Conservation (phyloP, 2,113 vertebrate genomes). For the Silurus glanis region DNA sequence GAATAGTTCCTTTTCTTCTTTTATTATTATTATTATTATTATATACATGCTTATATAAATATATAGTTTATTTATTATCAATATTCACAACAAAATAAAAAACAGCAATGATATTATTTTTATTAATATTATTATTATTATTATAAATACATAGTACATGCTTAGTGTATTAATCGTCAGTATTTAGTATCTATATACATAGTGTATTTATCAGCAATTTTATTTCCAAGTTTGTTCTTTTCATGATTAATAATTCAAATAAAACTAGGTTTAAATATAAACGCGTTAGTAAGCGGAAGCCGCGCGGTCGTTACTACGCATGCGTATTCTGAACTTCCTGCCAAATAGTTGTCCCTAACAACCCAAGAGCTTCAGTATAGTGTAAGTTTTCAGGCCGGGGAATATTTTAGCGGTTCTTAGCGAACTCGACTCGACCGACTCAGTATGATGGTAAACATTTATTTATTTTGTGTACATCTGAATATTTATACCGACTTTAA, state of each 20-base stretch:
- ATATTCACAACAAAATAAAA: no score
- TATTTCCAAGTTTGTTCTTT: no score
- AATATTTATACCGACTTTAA: background rate
- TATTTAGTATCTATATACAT: no score
- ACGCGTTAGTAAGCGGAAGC: background rate
- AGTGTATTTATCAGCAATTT: no score
- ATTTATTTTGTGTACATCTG: background rate
- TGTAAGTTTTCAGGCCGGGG: background rate
- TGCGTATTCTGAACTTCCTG: slow-evolving; percentile 55
- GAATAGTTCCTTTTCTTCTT: background rate
- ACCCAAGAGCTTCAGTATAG: slow-evolving; percentile 38
- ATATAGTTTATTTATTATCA: no score
- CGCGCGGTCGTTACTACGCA: slow-evolving; percentile 29
- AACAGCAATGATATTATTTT: no score
- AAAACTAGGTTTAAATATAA: background rate
- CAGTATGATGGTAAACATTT: slow-evolving; percentile 13
- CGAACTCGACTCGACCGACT: background rate
- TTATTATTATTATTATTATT: background rate
- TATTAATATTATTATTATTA: no score
- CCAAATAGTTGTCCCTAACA: slow-evolving; percentile 44
- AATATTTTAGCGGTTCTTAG: background rate
- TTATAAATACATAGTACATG: no score
- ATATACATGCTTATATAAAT: no score
- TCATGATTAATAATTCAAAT: no score
- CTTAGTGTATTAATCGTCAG: no score